Conservation (phyloP, 2,113 vertebrate genomes). For the Bambusicola thoracicus region DNA sequence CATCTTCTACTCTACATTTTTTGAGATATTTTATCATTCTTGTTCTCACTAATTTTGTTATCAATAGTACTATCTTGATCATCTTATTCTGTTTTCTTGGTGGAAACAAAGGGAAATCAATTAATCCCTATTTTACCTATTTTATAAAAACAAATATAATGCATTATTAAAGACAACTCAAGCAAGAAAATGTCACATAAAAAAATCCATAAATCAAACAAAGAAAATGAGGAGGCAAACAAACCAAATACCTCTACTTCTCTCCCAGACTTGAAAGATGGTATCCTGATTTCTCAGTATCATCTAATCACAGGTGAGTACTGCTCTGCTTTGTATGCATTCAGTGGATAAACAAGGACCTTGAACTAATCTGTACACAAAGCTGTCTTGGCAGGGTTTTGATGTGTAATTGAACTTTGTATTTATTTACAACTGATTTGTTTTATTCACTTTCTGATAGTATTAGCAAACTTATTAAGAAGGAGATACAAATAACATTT, state of each 20-base stretch:
- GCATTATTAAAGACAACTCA: background rate
- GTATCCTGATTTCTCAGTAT: background rate
- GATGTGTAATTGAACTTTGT: conserved; percentile 67
- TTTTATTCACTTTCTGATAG: conserved; percentile 72
- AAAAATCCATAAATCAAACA: too few species aligned
- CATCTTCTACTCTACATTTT: background rate
- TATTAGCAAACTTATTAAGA: conserved; percentile 73
- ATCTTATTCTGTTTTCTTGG: background rate
- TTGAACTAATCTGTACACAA: conserved; percentile 51
- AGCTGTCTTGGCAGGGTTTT: conserved; percentile 40
- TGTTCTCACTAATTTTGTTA: background rate
- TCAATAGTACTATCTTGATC: background rate
- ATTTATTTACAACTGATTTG: conserved; percentile 63
- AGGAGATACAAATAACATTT: conserved; percentile 71
- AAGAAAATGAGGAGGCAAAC: background rate
- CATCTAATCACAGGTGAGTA: background rate
- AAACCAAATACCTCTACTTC: background rate
- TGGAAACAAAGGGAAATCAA: background rate
- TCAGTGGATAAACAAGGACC: conserved; percentile 37
- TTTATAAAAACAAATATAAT: background rate
- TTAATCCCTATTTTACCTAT: background rate
- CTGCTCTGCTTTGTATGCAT: background rate
- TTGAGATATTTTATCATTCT: background rate
- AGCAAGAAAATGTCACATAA: background rate
- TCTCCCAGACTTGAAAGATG: background rate